Evolutionary conservation across 2,113 vertebrate genomes (phyloP), one percentile per base, ranked within the genome.

Genomic region (Rhodinocichla rosea): DNA sequence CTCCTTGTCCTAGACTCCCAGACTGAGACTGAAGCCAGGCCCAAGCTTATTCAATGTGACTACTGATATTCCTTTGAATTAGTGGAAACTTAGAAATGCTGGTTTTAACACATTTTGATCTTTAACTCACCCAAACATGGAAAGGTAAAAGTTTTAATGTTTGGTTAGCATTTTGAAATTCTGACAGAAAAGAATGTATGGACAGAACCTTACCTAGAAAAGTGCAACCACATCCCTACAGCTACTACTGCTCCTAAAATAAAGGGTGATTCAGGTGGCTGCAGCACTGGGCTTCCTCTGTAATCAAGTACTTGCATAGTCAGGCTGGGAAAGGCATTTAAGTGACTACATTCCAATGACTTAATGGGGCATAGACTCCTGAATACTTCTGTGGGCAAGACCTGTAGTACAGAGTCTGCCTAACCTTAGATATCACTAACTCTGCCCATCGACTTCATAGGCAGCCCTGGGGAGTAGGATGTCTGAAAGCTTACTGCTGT

Each of bases 401-500:
- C 71, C 67, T 71, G 57, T 44, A 71, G 39, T 32, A 30, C 71
- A 86, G 52, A 65, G 35, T 70, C 83, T 90, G 86, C 26, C 82
- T 86, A 90, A 92, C 63, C 68, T 93, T 69, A 95, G 79, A 35
- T 80, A 94, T 35, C 90, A 50, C 82, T 65, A 44, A 60, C 45
- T 87, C 62, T 94, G 94, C 24, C 75, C 79, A 81, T 77, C 80
- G 90, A 92, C 92, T 94, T 92, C 55, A 20, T 5, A 70, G 79
- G 71, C 50, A 90, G 6, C 95, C 82, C 94, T 77, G 35, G 95
- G 95, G 95, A 97, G 33, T 1, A 67, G 68, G 50, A 92, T 67
- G 88, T 93, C 92, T 97, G 94, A 97, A 97, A 97, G 94, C 94
- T 86, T 97, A 85, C 76, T 86, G 79, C 83, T 93, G 90, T 95